These are phyloP conservation scores for Margarornis squamiger DNA, from an alignment of 2,797 vertebrate species.

Conservation along the genomic window DNA sequence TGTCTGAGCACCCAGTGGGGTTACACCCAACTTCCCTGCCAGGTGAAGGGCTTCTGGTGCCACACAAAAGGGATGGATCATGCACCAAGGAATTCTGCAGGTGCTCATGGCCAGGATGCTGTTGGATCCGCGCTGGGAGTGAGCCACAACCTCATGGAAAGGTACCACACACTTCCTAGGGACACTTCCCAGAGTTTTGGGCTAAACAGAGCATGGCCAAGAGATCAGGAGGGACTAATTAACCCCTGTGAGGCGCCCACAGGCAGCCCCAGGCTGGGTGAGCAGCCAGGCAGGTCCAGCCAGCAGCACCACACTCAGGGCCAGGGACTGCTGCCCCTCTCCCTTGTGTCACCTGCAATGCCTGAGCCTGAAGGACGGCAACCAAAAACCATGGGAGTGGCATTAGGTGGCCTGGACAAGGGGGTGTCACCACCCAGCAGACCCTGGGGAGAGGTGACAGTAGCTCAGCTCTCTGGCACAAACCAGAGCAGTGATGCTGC, in stretches of 20 bases:
- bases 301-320: not conserved
- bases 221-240: not conserved
- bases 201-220: not conserved
- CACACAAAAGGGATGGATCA: not conserved
- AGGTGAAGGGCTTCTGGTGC: not conserved
- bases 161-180: rapidly evolving
- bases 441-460: not conserved
- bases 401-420: not conserved
- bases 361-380: rapidly evolving
- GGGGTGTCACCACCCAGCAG: not conserved
- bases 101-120: not conserved
- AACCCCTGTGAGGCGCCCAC: not conserved
- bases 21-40: not conserved
- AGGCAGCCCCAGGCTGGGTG: not conserved
- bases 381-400: not conserved
- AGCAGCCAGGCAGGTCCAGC: not conserved
- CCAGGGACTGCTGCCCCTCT: not conserved
- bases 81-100: rapidly evolving
- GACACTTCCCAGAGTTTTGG: not conserved
- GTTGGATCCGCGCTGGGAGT: not conserved
- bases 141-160: rapidly evolving
- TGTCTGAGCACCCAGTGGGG: not conserved
- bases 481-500: not conserved
- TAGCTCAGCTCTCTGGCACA: not conserved
- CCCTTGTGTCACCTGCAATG: not conserved